Base-by-base conservation (phyloP, 2,888 invertebrate species). In the Griposia aprilina region DNA sequence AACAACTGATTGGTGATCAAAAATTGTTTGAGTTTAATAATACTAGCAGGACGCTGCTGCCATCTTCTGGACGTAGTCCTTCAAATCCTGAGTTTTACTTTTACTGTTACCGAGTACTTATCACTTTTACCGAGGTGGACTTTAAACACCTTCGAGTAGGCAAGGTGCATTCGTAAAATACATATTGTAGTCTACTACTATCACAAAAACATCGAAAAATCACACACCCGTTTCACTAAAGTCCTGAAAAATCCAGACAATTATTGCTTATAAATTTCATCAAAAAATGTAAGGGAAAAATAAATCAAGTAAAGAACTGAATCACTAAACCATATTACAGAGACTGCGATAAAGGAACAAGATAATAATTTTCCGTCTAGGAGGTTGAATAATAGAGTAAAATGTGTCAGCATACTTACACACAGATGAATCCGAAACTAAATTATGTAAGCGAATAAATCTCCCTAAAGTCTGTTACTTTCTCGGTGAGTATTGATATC, bases 291-390 rank as follows among this genome's bases (percentile, higher is more conserved):
- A 41, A 15, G 23, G 36, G 50, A 13, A 26, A 60, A 67, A 83
- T 78, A 82, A 83, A 84, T 82, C 82, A 79, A 67, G 26, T 15
- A 26, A 69, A 83, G 50, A 15, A 62, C 82, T 74, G 74, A 62
- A 72, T 59, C 67, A 60, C 83, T 72, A 66, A 74, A 62, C 23
- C 60, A 57, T 83, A 70, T 74, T 74, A 72, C 83, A 59, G 36
- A 73, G 45, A 13, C 65, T 68, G 57, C 65, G 50, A 62, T 76
- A 80, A 83, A 67, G 1, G n/a, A 76, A 72, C 26, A 62, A 59
- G 81, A 83, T 76, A 76, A 84, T 84, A 80, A 76, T 85, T 85
- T 71, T 85, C 78, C 55, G 75, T 82, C 78, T 55, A 81, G 55
- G 57, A 73, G 75, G 60, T 74, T 82, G 85, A 75, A 82, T 82